Evolutionary conservation across 2,888 invertebrate genomes (phyloP).

Genomic region (Griposia aprilina): DNA sequence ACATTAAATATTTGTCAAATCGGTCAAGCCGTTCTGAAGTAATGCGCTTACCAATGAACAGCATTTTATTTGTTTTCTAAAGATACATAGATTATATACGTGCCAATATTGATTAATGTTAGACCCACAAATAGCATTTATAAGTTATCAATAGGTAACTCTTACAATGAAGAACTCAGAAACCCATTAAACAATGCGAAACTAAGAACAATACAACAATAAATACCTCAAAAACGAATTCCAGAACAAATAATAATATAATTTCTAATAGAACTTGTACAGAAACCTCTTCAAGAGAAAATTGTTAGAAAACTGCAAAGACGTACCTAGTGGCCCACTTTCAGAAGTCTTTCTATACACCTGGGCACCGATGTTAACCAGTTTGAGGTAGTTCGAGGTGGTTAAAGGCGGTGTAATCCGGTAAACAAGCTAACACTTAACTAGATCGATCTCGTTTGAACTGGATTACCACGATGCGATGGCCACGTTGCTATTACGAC

Average conservation of each 20-base stretch:
- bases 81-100: not conserved
- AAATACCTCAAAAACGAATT: conserved; percentile 45
- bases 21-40: too few relatives aligned
- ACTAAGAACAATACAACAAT: conserved; percentile 39
- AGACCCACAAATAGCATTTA: conserved; percentile 21
- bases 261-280: conserved; percentile 36
- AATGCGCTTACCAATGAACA: too few relatives aligned
- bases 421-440: conserved; percentile 80
- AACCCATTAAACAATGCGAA: conserved; percentile 40
- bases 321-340: conserved; percentile 19
- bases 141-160: conserved; percentile 37
- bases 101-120: conserved; percentile 17
- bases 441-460: conserved; percentile 80
- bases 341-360: conserved; percentile 39
- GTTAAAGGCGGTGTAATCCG: conserved; percentile 69
- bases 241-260: conserved; percentile 38
- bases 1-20: too few relatives aligned
- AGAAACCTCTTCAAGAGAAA: conserved; percentile 26
- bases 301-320: conserved; percentile 31
- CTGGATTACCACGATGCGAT: conserved; percentile 79
- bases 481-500: conserved; percentile 73
- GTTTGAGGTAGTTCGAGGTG: conserved; percentile 56
- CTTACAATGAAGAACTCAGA: conserved; percentile 21
- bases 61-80: too few relatives aligned
- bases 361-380: conserved; percentile 59